A percentile compares a stretch with the other conserved stretches of the same genome.
phyloP scores from a whole-genome alignment of 2,888 invertebrate species.

The Nomada ruficornis region DNA sequence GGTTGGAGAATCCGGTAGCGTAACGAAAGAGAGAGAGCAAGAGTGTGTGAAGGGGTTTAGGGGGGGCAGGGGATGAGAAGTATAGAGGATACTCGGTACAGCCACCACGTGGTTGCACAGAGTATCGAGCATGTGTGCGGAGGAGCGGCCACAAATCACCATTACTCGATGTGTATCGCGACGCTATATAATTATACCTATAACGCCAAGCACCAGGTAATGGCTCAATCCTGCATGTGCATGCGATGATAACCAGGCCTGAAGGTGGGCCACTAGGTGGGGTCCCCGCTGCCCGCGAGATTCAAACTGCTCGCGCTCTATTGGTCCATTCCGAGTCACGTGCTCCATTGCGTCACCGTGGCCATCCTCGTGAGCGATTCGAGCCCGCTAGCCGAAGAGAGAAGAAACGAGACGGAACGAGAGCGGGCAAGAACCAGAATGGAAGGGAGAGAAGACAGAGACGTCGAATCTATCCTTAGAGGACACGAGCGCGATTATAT shows the following conservation, averaged over 20 bases:
- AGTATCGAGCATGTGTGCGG: slow-evolving; percentile 73
- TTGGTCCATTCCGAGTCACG: slow-evolving; percentile 71
- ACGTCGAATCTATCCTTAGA: slow-evolving; percentile 51
- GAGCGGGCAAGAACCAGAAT: slow-evolving; percentile 21
- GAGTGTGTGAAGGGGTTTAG: background rate
- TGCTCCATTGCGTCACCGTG: slow-evolving; percentile 75
- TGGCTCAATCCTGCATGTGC: slow-evolving; percentile 84
- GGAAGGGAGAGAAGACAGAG: slow-evolving; percentile 48
- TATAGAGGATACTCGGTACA: slow-evolving; percentile 38
- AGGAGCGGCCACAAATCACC: slow-evolving; percentile 83
- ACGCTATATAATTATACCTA: slow-evolving; percentile 84
- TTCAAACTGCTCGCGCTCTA: slow-evolving; percentile 68
- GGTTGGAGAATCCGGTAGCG: slow-evolving; percentile 39
- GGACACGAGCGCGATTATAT: slow-evolving; percentile 18
- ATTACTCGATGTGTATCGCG: slow-evolving; percentile 84
- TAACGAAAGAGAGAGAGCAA: background rate
- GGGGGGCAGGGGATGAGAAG: background rate
- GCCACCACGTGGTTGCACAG: slow-evolving; percentile 65
- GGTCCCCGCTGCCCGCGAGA: slow-evolving; percentile 74
- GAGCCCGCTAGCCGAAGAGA: slow-evolving; percentile 22
- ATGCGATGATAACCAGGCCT: slow-evolving; percentile 81
- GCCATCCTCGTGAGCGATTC: slow-evolving; percentile 70
- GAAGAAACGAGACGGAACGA: slow-evolving; percentile 20
- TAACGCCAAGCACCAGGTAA: slow-evolving; percentile 83
- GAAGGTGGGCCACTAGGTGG: slow-evolving; percentile 69